These are phyloP conservation scores for Laterallus jamaicensis DNA, from an alignment of 2,113 vertebrate genomes.

Conservation along the genomic window DNA sequence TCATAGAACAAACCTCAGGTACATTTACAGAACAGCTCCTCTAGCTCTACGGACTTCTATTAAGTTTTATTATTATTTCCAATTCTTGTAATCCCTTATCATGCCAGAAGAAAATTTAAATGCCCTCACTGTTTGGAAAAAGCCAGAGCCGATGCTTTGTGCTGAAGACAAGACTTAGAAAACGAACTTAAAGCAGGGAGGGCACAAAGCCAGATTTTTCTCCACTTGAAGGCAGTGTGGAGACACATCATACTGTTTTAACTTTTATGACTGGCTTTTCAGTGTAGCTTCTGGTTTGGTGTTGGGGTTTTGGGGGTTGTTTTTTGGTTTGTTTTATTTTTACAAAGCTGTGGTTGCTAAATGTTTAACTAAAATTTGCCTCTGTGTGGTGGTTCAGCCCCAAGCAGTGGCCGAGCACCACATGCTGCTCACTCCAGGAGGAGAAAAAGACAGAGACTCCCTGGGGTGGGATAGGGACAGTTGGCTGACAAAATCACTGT, in stretches of 20 bases:
- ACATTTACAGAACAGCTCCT: neutral
- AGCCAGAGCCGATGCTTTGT: neutral
- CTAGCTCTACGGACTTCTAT: neutral
- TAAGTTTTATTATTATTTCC: neutral
- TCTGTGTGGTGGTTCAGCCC: too few relatives aligned
- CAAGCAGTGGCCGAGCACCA: too few relatives aligned
- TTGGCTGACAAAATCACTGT: too few relatives aligned
- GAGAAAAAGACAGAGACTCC: too few relatives aligned
- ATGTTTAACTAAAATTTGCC: neutral
- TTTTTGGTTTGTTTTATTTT: neutral
- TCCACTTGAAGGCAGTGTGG: constrained; percentile 52
- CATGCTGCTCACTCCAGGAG: too few relatives aligned
- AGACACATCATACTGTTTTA: neutral
- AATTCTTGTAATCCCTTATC: neutral
- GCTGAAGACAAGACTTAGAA: neutral
- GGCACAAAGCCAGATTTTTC: constrained; percentile 13
- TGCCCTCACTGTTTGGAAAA: neutral
- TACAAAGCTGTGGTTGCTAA: neutral
- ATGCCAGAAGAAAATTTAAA: neutral
- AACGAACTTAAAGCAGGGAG: neutral
- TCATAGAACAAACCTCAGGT: neutral
- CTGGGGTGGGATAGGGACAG: too few relatives aligned
- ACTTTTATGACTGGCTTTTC: neutral
- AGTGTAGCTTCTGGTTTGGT: neutral
- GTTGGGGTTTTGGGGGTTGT: too few relatives aligned